Evolutionary conservation across 1,140 invertebrate species (phyloP), one percentile per base, ranked within the genome.

Genomic region (Caenorhabditis briggsae): DNA sequence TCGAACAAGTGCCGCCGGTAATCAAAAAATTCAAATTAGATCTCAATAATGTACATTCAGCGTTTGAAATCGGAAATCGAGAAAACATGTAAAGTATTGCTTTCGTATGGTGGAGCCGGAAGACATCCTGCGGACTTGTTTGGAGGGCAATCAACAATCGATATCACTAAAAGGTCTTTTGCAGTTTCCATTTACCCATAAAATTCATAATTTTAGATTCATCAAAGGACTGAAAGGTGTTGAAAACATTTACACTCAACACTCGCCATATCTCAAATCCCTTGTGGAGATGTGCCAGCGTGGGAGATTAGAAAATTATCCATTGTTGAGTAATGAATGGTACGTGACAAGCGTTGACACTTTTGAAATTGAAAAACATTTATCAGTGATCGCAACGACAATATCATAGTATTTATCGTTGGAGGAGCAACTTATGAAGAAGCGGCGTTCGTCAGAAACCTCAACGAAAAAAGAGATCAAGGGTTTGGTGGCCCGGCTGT

Each of bases 341-440:
- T 64, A 56, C 7, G 48, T 82, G 9, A 18, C 11, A 43, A 33
- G 9, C 12, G 25, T 33, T 3, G 18, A 78, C 25, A 2, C 18
- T 82, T n/a, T 11, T 53, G 50, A 53, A 53, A 53, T 8, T 14
- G 0, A 11, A 53, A 11, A 53, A 53, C 6, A 82, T 70, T 7
- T 82, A 89, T 88, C 84, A 89, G 88, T 48, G 84, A 65, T 89
- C 93, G 88, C 82, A 90, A 95, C 94, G 91, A 96, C 92, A 96
- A 98, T 92, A 94, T 99, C 5, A 96, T 99, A 70, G 95, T 98
- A 11, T 99, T 99, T 91, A 95, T 98, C 23, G 95, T 99, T 88
- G 98, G 98, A 25, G 98, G 98, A n/a, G 94, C 95, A 23, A 99
- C 98, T 0, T 99, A 97, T 91, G 98, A 98, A 93, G 98, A 99